phyloP scores from a whole-genome alignment of 2,113 vertebrate species.

The Planiliza haematocheilus region DNA sequence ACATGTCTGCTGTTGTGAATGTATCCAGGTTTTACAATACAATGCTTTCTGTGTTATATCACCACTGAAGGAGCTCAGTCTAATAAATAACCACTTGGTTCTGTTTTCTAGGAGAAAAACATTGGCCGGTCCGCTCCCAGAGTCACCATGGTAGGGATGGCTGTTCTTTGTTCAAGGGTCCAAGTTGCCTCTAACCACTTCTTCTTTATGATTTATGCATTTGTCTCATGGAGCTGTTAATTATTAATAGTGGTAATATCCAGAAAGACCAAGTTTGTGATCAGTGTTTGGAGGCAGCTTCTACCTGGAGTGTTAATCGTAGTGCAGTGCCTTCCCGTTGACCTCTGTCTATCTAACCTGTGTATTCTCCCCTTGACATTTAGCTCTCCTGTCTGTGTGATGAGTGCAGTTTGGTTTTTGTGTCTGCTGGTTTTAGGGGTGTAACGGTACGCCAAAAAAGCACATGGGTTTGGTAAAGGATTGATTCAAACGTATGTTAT shows the following conservation, averaged over 20 bases:
- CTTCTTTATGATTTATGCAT: slow-evolving; percentile 12
- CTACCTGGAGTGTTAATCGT: slow-evolving; percentile 67
- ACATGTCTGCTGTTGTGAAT: slow-evolving; percentile 9
- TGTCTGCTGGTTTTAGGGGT: slow-evolving; percentile 58
- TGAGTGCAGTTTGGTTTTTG: slow-evolving; percentile 64
- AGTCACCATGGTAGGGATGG: slow-evolving; percentile 87
- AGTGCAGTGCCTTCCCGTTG: slow-evolving; percentile 68
- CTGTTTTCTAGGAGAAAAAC: slow-evolving; percentile 86
- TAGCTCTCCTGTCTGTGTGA: slow-evolving; percentile 73
- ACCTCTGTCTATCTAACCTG: slow-evolving; percentile 57
- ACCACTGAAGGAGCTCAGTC: neutral
- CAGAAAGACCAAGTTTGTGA: slow-evolving; percentile 12
- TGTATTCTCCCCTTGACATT: slow-evolving; percentile 51
- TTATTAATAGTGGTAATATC: slow-evolving; percentile 2
- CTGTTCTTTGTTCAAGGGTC: slow-evolving; percentile 74
- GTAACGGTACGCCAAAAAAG: slow-evolving; percentile 46
- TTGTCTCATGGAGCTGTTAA: slow-evolving; percentile 13
- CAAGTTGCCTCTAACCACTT: slow-evolving; percentile 72
- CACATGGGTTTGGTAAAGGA: neutral
- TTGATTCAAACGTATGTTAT: neutral
- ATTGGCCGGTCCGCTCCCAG: slow-evolving; percentile 85
- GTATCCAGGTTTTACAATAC: slow-evolving; percentile 15
- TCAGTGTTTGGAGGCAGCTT: slow-evolving; percentile 74
- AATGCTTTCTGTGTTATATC: slow-evolving; percentile 13
- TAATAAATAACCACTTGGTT: slow-evolving; percentile 74